Base-by-base conservation (phyloP, 2,888 invertebrate genomes). In the Apamea monoglypha region DNA sequence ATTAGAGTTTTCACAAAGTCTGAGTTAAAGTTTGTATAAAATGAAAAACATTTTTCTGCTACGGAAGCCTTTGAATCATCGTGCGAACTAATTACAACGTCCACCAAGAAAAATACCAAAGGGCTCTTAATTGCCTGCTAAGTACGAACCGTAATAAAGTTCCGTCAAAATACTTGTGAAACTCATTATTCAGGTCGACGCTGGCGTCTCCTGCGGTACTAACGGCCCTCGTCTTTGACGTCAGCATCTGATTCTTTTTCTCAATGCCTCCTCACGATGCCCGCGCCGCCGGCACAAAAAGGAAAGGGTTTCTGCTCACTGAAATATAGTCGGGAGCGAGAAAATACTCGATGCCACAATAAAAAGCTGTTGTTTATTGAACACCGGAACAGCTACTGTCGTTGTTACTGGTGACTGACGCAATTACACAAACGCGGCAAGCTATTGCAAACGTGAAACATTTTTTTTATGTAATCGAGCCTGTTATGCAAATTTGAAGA, bases 161-260 rank as follows among this genome's bases (percentile, higher is more conserved):
- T 92, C 88, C 90, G 89, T 92, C 91, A 91, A 92, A 94, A 93
- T 91, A 91, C 91, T 93, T 91, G 91, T 90, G 90, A 91, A 93
- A 92, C 91, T 94, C 93, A 92, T 93, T 93, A 93, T 91, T 91
- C 90, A 83, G 90, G 87, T 87, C 75, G 91, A 91, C 89, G 77
- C 85, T 80, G 90, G 91, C 90, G 89, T 81, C 82, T 86, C 82
- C 74, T 85, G 84, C 69, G 83, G 82, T 88, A 89, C 89, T 91
- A 90, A 89, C 89, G 86, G 81, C 84, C 82, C 88, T 90, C 87
- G 86, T 91, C 90, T 92, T 91, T 91, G 90, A 89, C 88, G 84
- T 84, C 79, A 86, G 86, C 87, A 88, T 89, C 87, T 88, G 90
- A 90, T 91, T 90, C 83, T 90, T 92, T 91, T 90, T 90, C 76